A percentile compares a stretch with the other conserved stretches of the same genome.
Conservation (phyloP, 2,888 invertebrate species). For the Agapostemon virescens region DNA sequence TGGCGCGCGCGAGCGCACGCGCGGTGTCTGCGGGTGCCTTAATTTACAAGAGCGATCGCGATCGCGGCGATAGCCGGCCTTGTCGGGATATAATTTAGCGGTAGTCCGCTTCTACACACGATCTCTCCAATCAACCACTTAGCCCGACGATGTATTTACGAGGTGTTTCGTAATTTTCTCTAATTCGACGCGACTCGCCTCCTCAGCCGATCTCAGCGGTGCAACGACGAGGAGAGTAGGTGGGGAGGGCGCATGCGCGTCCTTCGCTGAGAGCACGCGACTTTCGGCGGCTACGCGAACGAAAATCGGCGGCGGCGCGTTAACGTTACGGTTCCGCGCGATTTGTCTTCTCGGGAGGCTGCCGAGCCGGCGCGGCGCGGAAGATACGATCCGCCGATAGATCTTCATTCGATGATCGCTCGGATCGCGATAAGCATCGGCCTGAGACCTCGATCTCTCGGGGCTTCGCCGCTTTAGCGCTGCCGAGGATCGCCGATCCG, state of each 20-base stretch:
- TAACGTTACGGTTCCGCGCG: constrained; percentile 46
- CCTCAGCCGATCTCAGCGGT: constrained; percentile 12
- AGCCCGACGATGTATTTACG: constrained; percentile 80
- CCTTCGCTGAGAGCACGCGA: constrained; percentile 26
- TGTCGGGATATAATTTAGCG: constrained; percentile 80
- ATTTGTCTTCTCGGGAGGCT: constrained; percentile 45
- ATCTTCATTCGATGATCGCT: constrained; percentile 69
- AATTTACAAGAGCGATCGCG: constrained; percentile 73
- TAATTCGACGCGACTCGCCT: constrained; percentile 75
- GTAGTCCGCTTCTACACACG: constrained; percentile 76
- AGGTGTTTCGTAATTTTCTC: constrained; percentile 80
- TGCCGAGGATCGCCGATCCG: not conserved
- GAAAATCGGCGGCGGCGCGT: constrained; percentile 1
- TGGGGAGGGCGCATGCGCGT: not conserved
- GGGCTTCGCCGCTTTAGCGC: not conserved
- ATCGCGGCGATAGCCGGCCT: constrained; percentile 69
- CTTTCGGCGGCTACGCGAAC: constrained; percentile 1
- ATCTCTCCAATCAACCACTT: constrained; percentile 80
- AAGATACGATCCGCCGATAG: constrained; percentile 61
- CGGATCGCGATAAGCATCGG: constrained; percentile 53
- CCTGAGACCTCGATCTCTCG: not conserved
- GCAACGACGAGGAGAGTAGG: not conserved
- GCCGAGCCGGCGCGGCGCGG: constrained; percentile 4
- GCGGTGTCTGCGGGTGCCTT: constrained; percentile 61
- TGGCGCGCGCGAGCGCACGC: not conserved